Base-by-base conservation (phyloP, 2,113 vertebrate genomes). In the Dissostichus mawsoni region DNA sequence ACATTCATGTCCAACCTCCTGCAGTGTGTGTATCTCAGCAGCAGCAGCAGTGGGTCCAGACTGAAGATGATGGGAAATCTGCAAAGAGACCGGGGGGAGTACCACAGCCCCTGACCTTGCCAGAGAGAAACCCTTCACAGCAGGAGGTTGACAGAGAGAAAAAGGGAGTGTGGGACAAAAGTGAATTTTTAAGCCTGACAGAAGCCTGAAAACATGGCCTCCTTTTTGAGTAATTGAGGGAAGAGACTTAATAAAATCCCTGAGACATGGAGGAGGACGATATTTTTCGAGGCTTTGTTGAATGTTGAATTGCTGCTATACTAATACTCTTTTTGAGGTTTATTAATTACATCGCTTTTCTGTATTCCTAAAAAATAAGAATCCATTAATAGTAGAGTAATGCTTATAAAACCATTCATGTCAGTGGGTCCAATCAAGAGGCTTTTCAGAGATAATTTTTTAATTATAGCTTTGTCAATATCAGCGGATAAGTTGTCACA, bases 101-200 rank as follows among this genome's bases (percentile, higher is more conserved):
- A 3, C 48, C 75, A 51, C 16, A 81, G 64, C 71, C 69, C 47
- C 64, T 72, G 78, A 80, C 64, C 76, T 69, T 81, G 65, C 77
- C 83, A 71, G 75, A 77, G 48, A 57, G 72, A 89, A 71, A 25
- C 74, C 55, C 64, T 45, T 85, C 85, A 7, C 76, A 76, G 83
- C 76, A 52, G 84, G 8, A 69, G 77, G 50, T 1, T 78, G 80
- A 77, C 82, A 56, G 25, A 29, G 52, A 69, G 70, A 57, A 77
- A 80, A 53, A 70, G 45, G 41, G 57, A 72, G 66, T n/a, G 53
- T 50, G 44, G 47, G 78, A 73, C 65, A 41, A 41, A n/a, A 55
- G 48, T 36, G 69, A 67, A 77, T 66, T 78, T 66, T 80, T 20
- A 67, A 17, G 36, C 48, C 78, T 62, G 76, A 75, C 66, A 67